Evolutionary conservation across 2,888 invertebrate genomes (phyloP), one percentile per base, ranked within the genome.

Genomic region (Meliscaeva auricollis): DNA sequence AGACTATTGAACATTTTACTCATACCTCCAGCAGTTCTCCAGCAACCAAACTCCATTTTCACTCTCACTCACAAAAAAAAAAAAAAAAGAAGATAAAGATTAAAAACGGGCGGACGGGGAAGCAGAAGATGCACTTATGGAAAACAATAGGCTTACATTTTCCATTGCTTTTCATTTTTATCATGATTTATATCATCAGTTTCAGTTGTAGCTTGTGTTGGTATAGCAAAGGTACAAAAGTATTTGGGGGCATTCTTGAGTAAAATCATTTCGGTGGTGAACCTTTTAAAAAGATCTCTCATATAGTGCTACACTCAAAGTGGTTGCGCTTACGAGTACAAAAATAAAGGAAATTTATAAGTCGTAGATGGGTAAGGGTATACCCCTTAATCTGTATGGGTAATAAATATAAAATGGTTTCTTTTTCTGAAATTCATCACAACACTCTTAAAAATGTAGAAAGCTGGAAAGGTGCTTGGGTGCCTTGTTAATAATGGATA

Each of bases 61-160:
- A 26, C 26, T 26, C 26, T 26, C 26, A 26, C 2, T 4, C 26
- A 26, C n/a, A 4, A 41, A 41, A 13, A 13, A 41, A 11, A 3
- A 41, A 41, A 41, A 17, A 8, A 41, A 44, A 38, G 3, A 41
- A 15, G 44, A 30, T 46, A 46, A n/a, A 46, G 41, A 60, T 60
- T 46, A 46, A 46, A 46, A 17, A 46, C 46, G 9, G 7, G 32
- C n/a, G 17, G 32, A 44, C n/a, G 17, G 32, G 26, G 44, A 26
- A 44, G 44, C 41, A 44, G 62, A 62, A 62, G 62, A 44, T 66
- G 48, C 64, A 48, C 64, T 66, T 66, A 48, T 48, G 2, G 20
- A 48, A 66, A 66, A 66, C 64, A 66, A 66, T 66, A 48, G 46
- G 64, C 46, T 48, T 66, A 32, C 46, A n/a, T 66, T 46, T n/a